phyloP scores from a whole-genome alignment of 2,113 vertebrate species.

The Pao palembangensis region DNA sequence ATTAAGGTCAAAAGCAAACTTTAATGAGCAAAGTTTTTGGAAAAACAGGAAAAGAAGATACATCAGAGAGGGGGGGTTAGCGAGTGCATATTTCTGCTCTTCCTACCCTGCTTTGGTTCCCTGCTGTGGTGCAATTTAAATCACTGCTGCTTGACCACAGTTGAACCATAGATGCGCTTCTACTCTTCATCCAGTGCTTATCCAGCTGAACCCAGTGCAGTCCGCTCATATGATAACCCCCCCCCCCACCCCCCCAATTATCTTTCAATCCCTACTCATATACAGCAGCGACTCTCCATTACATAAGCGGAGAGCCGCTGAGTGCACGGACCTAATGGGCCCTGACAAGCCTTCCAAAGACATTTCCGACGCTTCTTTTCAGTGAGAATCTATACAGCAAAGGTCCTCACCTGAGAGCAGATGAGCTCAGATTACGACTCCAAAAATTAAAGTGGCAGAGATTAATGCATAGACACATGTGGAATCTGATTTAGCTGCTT shows the following conservation, averaged over 20 bases:
- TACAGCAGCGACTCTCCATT: constrained; percentile 38
- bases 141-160: constrained; percentile 32
- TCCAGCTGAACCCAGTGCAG: neutral
- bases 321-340: constrained; percentile 42
- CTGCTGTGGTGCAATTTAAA: constrained; percentile 27
- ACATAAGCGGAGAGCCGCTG: constrained; percentile 27
- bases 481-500: too few relatives aligned
- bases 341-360: constrained; percentile 28
- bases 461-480: too few relatives aligned
- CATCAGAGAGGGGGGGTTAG: constrained; percentile 16
- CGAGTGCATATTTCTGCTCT: constrained; percentile 16
- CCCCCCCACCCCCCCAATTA: constrained; percentile 8
- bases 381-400: constrained; percentile 9
- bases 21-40: neutral
- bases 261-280: constrained; percentile 22
- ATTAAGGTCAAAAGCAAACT: too few relatives aligned
- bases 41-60: constrained; percentile 2
- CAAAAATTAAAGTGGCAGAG: too few relatives aligned
- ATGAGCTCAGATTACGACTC: too few relatives aligned
- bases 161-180: constrained; percentile 28
- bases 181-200: constrained; percentile 17
- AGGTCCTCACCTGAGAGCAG: constrained; percentile 13
- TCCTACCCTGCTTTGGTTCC: constrained; percentile 6
- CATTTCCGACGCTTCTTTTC: constrained; percentile 22
- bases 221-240: constrained; percentile 25